Evolutionary conservation across 2,797 vertebrate species (phyloP).

Genomic region (Danionella dracula): DNA sequence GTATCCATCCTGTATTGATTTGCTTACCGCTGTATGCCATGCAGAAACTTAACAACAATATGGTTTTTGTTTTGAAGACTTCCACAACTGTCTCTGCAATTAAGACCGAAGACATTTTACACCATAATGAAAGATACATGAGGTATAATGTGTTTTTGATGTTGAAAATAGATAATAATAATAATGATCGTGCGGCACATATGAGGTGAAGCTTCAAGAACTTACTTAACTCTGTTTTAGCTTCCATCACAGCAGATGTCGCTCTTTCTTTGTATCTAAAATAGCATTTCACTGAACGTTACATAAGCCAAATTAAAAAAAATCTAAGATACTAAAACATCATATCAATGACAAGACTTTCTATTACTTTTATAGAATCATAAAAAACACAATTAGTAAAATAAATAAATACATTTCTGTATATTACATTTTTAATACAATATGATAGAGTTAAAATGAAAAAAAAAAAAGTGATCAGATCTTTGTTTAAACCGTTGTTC

Average conservation of each 20-base stretch:
- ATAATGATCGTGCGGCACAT: neutral
- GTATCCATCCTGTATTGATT: neutral
- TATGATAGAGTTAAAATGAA: too few relatives aligned
- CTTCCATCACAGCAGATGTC: conserved; percentile 60
- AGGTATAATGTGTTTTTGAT: too few relatives aligned
- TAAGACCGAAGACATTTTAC: too few relatives aligned
- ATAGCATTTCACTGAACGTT: conserved; percentile 24
- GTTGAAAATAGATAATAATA: neutral
- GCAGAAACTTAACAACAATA: conserved; percentile 71
- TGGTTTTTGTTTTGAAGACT: conserved; percentile 63
- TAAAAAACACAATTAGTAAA: too few relatives aligned
- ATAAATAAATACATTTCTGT: too few relatives aligned
- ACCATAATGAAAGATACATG: too few relatives aligned
- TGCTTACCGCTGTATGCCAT: conserved; percentile 77
- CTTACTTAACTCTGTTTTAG: conserved; percentile 72
- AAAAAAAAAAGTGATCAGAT: too few relatives aligned
- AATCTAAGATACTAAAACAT: too few relatives aligned
- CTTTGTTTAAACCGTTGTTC: too few relatives aligned
- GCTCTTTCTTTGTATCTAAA: conserved; percentile 67
- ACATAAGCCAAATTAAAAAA: neutral
- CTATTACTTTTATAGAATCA: too few relatives aligned
- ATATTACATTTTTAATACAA: too few relatives aligned
- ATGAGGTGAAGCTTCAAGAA: conserved; percentile 14
- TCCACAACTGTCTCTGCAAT: conserved; percentile 64
- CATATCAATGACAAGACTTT: too few relatives aligned